These are phyloP conservation scores for Piaya cayana DNA, from an alignment of 2,113 vertebrate genomes.

Conservation along the genomic window DNA sequence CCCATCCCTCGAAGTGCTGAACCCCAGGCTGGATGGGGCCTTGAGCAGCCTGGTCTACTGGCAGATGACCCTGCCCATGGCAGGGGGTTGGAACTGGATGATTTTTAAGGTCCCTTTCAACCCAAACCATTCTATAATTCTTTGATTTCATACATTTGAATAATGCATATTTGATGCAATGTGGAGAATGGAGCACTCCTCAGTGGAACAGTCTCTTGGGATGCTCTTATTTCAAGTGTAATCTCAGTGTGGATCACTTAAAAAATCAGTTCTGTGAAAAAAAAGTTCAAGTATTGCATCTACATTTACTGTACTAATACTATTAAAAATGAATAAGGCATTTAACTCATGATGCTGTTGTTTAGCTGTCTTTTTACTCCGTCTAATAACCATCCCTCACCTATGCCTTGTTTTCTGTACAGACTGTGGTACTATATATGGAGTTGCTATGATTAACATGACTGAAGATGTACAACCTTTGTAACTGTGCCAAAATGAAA, in stretches of 20 bases:
- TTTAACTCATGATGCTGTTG: neutral
- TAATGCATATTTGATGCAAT: conserved; percentile 2
- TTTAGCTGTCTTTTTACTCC: neutral
- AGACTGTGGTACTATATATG: conserved; percentile 12
- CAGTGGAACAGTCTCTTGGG: neutral
- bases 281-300: neutral
- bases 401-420: neutral
- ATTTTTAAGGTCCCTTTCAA: too few species aligned
- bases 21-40: too few species aligned
- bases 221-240: conserved; percentile 40
- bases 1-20: too few species aligned
- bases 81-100: too few species aligned
- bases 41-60: too few species aligned
- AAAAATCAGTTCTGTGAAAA: neutral
- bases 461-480: conserved; percentile 20
- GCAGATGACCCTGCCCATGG: too few species aligned
- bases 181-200: neutral
- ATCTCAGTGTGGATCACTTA: conserved; percentile 20
- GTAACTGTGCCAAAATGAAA: conserved; percentile 23
- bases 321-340: conserved; percentile 31
- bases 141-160: neutral
- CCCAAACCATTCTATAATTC: too few species aligned
- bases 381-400: neutral
- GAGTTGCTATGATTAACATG: conserved; percentile 14
- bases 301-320: conserved; percentile 7